Percentiles rank a stretch among this genome's conserved stretches.
Evolutionary conservation across 2,113 vertebrate genomes (phyloP).

Genomic region (Sorex fumeus): DNA sequence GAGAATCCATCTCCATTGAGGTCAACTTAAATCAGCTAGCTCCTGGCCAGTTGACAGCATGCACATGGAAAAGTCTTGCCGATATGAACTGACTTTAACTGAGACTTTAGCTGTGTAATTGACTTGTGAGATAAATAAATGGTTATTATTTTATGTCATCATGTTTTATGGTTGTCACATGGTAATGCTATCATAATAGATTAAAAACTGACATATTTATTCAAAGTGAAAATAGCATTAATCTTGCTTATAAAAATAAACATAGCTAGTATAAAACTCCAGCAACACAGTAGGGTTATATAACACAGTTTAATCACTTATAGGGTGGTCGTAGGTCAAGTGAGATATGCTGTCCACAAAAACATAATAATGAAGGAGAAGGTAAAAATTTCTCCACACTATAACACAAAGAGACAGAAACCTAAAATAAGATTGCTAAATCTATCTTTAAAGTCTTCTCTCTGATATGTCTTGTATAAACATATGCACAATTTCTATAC

Average conservation of each 20-base stretch:
- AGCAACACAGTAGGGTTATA: background rate
- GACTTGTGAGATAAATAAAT: background rate
- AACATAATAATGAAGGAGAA: background rate
- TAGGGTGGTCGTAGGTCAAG: background rate
- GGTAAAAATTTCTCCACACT: conserved; percentile 3
- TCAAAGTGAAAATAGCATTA: conserved; percentile 16
- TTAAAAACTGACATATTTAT: background rate
- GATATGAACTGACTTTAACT: background rate
- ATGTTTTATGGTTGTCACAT: background rate
- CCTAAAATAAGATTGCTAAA: conserved; percentile 35
- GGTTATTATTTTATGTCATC: background rate
- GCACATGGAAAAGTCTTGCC: background rate
- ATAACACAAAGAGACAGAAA: background rate
- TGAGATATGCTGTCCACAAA: background rate
- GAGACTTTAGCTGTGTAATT: background rate
- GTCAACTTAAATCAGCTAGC: background rate
- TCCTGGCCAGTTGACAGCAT: background rate
- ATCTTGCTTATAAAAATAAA: conserved; percentile 62
- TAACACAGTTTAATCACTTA: conserved; percentile 5
- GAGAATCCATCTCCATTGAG: background rate
- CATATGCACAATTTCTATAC: background rate
- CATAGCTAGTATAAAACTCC: background rate
- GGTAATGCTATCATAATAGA: background rate
- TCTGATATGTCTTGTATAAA: background rate
- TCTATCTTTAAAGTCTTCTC: background rate